Conservation (phyloP, 2,888 invertebrate species). For the Cryptocephalus moraei region DNA sequence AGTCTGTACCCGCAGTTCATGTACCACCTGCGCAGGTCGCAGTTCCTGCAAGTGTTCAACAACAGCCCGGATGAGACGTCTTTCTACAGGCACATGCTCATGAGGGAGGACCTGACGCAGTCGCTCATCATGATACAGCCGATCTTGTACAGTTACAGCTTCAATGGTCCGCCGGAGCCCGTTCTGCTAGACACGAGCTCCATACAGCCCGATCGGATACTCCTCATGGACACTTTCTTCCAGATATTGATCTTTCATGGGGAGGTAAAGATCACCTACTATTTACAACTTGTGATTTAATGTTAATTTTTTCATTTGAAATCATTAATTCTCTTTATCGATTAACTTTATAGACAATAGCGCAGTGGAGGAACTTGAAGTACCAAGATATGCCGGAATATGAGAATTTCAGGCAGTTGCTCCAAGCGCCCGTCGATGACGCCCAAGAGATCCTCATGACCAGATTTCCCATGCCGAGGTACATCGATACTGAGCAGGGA, state of each 20-base stretch:
- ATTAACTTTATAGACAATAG: slow-evolving; percentile 65
- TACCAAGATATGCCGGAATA: slow-evolving; percentile 97
- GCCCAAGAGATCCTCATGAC: slow-evolving; percentile 93
- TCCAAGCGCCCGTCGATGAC: slow-evolving; percentile 94
- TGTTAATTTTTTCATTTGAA: too few relatives aligned
- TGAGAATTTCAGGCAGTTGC: slow-evolving; percentile 90
- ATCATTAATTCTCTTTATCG: background rate
- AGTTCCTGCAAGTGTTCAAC: slow-evolving; percentile 98
- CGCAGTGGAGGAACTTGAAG: slow-evolving; percentile 90
- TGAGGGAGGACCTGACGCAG: slow-evolving; percentile 95
- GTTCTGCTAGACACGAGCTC: slow-evolving; percentile 95
- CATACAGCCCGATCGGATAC: slow-evolving; percentile 92
- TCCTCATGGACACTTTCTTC: slow-evolving; percentile 99
- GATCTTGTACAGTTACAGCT: slow-evolving; percentile 96
- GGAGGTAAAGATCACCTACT: slow-evolving; percentile 53
- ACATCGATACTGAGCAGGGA: slow-evolving; percentile 98
- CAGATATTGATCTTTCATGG: slow-evolving; percentile 99
- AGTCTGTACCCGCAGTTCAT: slow-evolving; percentile 99
- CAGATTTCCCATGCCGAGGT: slow-evolving; percentile 96
- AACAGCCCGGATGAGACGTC: slow-evolving; percentile 99
- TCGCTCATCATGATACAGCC: slow-evolving; percentile 99
- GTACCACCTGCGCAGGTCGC: slow-evolving; percentile 96
- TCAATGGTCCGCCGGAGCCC: slow-evolving; percentile 95
- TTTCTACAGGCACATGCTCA: slow-evolving; percentile 96
- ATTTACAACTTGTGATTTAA: too few relatives aligned